Percentiles rank a stretch among this genome's conserved stretches.
These are phyloP conservation scores for Octonoba sinensis DNA, from an alignment of 2,888 invertebrate genomes.

Conservation along the genomic window DNA sequence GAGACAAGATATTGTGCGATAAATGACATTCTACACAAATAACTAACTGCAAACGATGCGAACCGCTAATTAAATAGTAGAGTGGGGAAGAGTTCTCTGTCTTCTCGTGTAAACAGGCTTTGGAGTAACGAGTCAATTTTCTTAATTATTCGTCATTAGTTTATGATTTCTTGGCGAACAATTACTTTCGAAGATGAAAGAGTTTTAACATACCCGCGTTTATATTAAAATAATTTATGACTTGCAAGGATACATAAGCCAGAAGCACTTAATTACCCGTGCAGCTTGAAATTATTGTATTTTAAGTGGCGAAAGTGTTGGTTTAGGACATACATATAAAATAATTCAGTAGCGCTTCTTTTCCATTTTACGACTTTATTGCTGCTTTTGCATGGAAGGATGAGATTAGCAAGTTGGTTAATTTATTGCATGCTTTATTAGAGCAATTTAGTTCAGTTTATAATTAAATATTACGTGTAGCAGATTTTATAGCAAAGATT, in stretches of 20 bases:
- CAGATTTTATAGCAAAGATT: too few species aligned
- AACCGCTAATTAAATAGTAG: constrained; percentile 8
- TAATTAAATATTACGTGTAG: too few species aligned
- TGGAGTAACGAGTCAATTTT: constrained; percentile 9
- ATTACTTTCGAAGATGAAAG: constrained; percentile 13
- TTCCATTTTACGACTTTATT: too few species aligned
- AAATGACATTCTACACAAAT: constrained; percentile 1
- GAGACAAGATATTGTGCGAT: constrained; percentile 1
- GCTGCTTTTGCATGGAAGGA: too few species aligned
- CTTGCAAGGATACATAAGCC: neutral
- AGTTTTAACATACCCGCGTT: constrained; percentile 12
- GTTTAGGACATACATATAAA: constrained; percentile 2
- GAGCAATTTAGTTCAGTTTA: too few species aligned
- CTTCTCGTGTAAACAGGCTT: constrained; percentile 4
- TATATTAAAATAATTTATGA: constrained; percentile 24
- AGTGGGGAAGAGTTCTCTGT: neutral
- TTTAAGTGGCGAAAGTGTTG: neutral
- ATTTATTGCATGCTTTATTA: too few species aligned
- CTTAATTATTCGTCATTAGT: constrained; percentile 26
- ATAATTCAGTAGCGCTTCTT: neutral
- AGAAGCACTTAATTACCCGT: constrained; percentile 13
- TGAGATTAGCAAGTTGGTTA: too few species aligned
- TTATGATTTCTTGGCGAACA: constrained; percentile 13
- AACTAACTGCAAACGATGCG: neutral
- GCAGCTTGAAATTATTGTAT: neutral